Evolutionary conservation across 1,140 invertebrate genomes (phyloP).

Genomic region (Platorchestia sp.): DNA sequence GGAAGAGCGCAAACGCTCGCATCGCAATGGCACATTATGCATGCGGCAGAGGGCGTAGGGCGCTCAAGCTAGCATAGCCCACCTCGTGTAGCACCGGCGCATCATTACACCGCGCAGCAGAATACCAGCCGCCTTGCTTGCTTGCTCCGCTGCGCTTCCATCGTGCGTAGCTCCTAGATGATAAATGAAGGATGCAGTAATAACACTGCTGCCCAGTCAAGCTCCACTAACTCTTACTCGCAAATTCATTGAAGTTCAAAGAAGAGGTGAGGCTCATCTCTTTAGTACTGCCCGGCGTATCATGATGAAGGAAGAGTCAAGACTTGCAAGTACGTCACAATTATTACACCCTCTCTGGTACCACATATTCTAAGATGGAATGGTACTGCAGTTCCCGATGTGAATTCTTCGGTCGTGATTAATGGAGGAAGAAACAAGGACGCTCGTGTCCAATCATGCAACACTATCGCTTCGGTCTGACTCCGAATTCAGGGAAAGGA

Average conservation of each 20-base stretch:
- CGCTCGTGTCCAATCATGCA: background rate
- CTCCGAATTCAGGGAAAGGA: background rate
- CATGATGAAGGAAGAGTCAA: background rate
- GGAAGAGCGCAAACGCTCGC: background rate
- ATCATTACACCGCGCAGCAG: background rate
- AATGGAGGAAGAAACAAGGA: background rate
- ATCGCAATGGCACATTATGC: constrained; percentile 18
- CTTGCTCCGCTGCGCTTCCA: background rate
- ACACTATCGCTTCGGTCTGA: background rate
- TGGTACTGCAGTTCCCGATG: background rate
- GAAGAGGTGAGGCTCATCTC: background rate
- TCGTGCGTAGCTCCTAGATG: background rate
- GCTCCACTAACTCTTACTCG: background rate
- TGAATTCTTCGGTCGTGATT: background rate
- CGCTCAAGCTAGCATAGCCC: background rate
- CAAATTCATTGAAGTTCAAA: background rate
- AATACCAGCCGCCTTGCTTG: background rate
- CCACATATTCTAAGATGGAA: background rate
- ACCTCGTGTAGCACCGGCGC: background rate
- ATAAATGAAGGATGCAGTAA: background rate
- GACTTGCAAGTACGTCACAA: background rate
- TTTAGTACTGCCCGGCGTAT: background rate
- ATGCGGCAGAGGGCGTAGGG: background rate
- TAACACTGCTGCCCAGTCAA: background rate
- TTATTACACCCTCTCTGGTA: background rate